These are phyloP conservation scores for Rhyacichthys aspro DNA, from an alignment of 2,797 vertebrate species.

Conservation along the genomic window DNA sequence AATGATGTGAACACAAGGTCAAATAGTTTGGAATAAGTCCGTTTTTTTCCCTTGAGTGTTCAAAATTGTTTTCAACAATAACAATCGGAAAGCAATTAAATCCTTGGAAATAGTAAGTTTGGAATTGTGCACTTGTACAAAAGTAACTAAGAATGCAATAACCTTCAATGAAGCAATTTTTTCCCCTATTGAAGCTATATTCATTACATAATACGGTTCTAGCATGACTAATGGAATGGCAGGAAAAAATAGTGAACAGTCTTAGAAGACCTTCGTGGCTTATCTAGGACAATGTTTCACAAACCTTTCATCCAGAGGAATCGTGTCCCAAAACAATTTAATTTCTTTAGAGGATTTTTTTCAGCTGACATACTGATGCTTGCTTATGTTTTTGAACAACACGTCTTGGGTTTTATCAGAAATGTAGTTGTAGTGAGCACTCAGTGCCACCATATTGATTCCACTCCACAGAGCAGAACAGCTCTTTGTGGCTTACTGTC, in stretches of 20 bases:
- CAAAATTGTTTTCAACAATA: no score
- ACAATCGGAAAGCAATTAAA: not conserved
- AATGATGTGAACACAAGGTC: not conserved
- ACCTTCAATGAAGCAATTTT: not conserved
- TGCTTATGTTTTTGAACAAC: no score
- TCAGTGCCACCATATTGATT: slow-evolving; percentile 20
- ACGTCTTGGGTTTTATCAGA: not conserved
- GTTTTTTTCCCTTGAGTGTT: no score
- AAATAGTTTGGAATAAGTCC: not conserved
- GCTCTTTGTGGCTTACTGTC: not conserved
- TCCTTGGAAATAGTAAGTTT: not conserved
- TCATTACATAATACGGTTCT: not conserved
- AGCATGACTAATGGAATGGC: not conserved
- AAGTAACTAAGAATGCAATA: not conserved
- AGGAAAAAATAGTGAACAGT: no score
- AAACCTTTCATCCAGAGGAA: no score
- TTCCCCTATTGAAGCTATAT: not conserved
- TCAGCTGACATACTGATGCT: no score
- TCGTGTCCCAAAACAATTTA: no score
- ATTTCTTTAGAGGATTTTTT: no score
- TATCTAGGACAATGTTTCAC: no score
- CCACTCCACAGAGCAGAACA: slow-evolving; percentile 17
- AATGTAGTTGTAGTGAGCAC: not conserved
- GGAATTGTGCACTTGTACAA: not conserved
- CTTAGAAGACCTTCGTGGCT: no score